Conservation (phyloP, 1,140 invertebrate genomes). For the Macrobrachium rosenbergii region DNA sequence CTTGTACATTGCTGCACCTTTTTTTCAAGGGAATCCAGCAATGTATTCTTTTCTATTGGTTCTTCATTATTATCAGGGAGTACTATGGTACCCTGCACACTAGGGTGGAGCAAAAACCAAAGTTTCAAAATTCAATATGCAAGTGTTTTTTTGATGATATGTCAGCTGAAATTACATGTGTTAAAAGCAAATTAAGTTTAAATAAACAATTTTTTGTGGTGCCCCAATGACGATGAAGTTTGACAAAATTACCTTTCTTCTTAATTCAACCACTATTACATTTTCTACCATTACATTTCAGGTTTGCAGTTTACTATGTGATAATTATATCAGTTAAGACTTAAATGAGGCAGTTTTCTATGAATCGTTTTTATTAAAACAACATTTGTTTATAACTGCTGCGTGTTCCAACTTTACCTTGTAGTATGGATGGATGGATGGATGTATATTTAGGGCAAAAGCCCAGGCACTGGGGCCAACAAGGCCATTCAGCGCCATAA, state of each 20-base stretch:
- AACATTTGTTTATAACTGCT: too few species aligned
- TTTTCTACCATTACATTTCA: constrained; percentile 1
- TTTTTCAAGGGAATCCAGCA: too few species aligned
- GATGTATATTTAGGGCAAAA: constrained; percentile 6
- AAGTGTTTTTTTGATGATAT: background rate
- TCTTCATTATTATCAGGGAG: too few species aligned
- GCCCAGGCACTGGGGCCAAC: too few species aligned
- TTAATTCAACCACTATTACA: background rate
- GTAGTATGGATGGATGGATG: too few species aligned
- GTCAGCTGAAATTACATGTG: constrained; percentile 3
- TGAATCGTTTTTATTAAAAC: background rate
- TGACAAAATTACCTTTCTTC: background rate
- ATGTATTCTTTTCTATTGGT: too few species aligned
- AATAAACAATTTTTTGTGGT: constrained; percentile 1
- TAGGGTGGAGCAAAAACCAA: too few species aligned
- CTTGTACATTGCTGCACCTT: too few species aligned
- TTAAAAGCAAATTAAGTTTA: background rate
- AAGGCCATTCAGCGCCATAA: too few species aligned
- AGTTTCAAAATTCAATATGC: constrained; percentile 20
- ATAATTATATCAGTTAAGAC: constrained; percentile 7
- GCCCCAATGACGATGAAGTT: background rate
- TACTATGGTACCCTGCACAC: too few species aligned
- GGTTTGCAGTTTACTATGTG: background rate
- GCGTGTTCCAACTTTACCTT: too few species aligned
- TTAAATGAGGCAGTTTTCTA: background rate